phyloP scores from a whole-genome alignment of 1,140 invertebrate species.

The Atta texana region DNA sequence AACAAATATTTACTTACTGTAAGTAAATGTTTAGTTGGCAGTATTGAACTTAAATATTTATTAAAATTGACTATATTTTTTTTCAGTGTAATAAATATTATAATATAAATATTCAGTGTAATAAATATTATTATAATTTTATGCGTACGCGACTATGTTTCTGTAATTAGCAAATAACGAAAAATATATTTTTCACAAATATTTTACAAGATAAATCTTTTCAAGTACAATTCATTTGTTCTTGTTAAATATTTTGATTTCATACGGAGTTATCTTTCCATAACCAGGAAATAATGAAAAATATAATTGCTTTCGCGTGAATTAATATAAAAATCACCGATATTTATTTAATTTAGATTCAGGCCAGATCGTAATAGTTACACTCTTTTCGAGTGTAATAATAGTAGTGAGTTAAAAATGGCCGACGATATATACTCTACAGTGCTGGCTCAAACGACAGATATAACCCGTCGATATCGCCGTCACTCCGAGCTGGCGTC shows the following conservation, averaged over 20 bases:
- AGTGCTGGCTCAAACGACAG: constrained; percentile 18
- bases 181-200: too few species aligned
- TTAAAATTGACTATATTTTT: too few species aligned
- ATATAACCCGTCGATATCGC: constrained; percentile 49
- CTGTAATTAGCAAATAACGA: too few species aligned
- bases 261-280: not conserved
- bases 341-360: not conserved
- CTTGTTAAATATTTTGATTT: not conserved
- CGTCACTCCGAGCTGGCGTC: constrained; percentile 31
- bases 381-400: constrained; percentile 1
- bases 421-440: not conserved
- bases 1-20: too few species aligned
- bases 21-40: too few species aligned
- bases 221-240: not conserved
- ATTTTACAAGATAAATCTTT: too few species aligned
- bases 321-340: constrained; percentile 1
- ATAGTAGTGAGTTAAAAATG: constrained; percentile 9
- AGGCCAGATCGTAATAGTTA: not conserved
- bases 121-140: too few species aligned
- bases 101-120: too few species aligned
- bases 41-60: too few species aligned
- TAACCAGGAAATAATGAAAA: not conserved
- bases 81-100: too few species aligned
- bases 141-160: too few species aligned
- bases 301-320: not conserved